These are phyloP conservation scores for Merodon equestris DNA, from an alignment of 2,888 invertebrate species.

Conservation along the genomic window DNA sequence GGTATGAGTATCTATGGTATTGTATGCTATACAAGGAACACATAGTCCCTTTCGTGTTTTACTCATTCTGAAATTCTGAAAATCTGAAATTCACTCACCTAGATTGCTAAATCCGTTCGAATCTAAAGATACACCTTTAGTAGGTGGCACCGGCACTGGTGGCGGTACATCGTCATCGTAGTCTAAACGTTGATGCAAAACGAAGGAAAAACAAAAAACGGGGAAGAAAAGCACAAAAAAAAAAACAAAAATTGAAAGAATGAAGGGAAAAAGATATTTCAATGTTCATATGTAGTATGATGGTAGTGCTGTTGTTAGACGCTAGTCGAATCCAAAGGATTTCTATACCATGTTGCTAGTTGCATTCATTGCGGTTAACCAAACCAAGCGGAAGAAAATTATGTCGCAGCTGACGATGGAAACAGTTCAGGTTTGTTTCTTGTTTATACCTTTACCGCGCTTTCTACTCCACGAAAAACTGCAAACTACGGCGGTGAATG, in stretches of 20 bases:
- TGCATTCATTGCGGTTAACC: slow-evolving; percentile 47
- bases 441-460: too few species aligned
- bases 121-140: slow-evolving; percentile 82
- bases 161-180: slow-evolving; percentile 74
- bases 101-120: slow-evolving; percentile 80
- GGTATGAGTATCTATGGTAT: too few species aligned
- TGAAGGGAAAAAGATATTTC: slow-evolving; percentile 53
- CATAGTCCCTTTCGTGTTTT: too few species aligned
- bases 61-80: not conserved
- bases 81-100: slow-evolving; percentile 79
- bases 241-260: slow-evolving; percentile 19
- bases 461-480: too few species aligned
- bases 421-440: slow-evolving; percentile 9
- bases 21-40: too few species aligned
- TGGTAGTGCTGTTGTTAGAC: slow-evolving; percentile 27
- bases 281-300: slow-evolving; percentile 6
- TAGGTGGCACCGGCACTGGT: slow-evolving; percentile 82
- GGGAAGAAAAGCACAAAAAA: slow-evolving; percentile 33
- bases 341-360: slow-evolving; percentile 4
- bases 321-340: slow-evolving; percentile 40
- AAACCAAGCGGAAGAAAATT: slow-evolving; percentile 59
- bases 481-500: too few species aligned
- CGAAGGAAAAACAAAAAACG: slow-evolving; percentile 69
- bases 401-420: slow-evolving; percentile 55
- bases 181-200: slow-evolving; percentile 70